Base-by-base conservation (phyloP, 2,888 invertebrate species). In the Atethmia centrago region DNA sequence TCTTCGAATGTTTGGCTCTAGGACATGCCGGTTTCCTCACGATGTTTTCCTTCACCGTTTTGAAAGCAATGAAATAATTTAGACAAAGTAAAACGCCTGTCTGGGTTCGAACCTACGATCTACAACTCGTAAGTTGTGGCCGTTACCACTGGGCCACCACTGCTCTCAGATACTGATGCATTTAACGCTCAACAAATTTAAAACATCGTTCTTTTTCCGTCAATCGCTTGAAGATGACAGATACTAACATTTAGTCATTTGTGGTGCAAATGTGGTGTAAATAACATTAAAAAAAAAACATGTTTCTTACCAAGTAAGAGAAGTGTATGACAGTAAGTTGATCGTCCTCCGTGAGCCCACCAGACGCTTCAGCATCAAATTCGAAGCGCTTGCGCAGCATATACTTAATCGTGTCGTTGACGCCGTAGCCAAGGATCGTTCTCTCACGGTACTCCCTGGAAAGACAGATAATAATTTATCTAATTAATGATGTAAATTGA, bases 271-370 rank as follows among this genome's bases (percentile, higher is more conserved):
- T 31, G 31, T n/a, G 36, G 28, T 1, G 5, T 12, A 10, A 58
- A 36, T 36, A n/a, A n/a, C 12, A 8, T 3, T n/a, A 21, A 21
- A 25, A 49, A 42, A 31, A 51, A 10, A 16, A 0, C 3, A 21
- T n/a, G 1, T n/a, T 63, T 0, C 94, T 94, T 89, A 97, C 97
- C 94, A 97, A 79, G 71, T 97, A 96, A 2, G 97, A 96, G 40
- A 97, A 95, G 88, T 97, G 97, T 71, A 97, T 92, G 70, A 97
- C 94, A 0, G 96, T 97, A 0, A 97, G 83, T 45, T 94, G 92
- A 58, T 97, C 97, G 14, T 95, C 92, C 63, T 97, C 96, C 0
- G 91, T 91, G 3, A 96, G 89, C 0, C 88, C 89, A 0, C 94
- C 95, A 0, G 97, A 97, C 5, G 94, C 95, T 67, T 94, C 90